Evolutionary conservation across 2,113 vertebrate genomes (phyloP).

Genomic region (Vulpes lagopus): DNA sequence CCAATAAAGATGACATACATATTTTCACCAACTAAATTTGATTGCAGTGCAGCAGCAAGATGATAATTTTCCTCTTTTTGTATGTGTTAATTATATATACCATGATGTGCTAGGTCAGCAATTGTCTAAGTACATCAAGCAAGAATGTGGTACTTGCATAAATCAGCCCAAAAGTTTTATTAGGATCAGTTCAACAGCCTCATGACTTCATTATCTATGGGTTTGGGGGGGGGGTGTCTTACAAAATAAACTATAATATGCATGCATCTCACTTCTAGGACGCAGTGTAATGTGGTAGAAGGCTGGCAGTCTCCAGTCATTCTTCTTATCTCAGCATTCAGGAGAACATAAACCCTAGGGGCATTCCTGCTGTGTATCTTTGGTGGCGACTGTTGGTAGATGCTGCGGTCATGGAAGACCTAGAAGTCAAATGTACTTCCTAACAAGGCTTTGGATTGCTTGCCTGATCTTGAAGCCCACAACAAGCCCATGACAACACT

Average conservation of each 20-base stretch:
- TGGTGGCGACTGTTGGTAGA: neutral
- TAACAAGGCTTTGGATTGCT: neutral
- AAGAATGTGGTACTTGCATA: slow-evolving; percentile 1
- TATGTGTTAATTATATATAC: neutral
- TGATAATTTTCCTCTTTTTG: neutral
- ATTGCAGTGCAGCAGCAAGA: neutral
- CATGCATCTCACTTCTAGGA: neutral
- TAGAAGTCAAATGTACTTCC: neutral
- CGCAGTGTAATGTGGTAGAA: neutral
- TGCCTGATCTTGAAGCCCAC: neutral
- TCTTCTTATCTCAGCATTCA: slow-evolving; percentile 20
- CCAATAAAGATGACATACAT: neutral
- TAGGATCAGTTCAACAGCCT: slow-evolving; percentile 34
- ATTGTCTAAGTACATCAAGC: neutral
- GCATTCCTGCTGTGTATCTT: neutral
- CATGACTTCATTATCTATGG: slow-evolving; percentile 61
- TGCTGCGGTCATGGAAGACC: neutral
- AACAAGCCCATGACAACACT: neutral
- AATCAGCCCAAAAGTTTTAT: slow-evolving; percentile 63
- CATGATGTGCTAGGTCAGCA: neutral
- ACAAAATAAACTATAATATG: slow-evolving; percentile 33
- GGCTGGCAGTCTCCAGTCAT: neutral
- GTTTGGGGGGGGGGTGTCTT: neutral
- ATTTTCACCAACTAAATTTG: slow-evolving; percentile 5
- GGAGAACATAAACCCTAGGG: neutral